Evolutionary conservation across 1,140 invertebrate species (phyloP).

Genomic region (Drosophila aff.): DNA sequence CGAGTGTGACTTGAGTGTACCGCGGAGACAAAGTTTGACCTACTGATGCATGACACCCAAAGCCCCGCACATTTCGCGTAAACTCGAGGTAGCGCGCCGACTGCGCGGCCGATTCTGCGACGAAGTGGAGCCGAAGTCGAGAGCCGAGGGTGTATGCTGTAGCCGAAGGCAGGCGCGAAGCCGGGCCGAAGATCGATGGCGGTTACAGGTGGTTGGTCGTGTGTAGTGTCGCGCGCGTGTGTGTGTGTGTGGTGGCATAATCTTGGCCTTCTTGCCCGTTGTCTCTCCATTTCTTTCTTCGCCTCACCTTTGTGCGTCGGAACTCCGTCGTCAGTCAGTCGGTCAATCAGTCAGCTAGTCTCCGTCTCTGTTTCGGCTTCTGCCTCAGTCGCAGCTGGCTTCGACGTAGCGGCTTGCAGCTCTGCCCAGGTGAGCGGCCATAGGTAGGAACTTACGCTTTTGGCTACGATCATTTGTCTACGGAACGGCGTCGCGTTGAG

Average conservation of each 20-base stretch:
- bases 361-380: constrained; percentile 8
- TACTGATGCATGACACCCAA: constrained; percentile 44
- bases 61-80: constrained; percentile 39
- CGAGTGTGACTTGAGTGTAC: constrained; percentile 9
- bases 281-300: constrained; percentile 61
- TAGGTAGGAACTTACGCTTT: constrained; percentile 78
- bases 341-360: constrained; percentile 70
- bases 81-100: constrained; percentile 24
- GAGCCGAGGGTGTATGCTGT: constrained; percentile 10
- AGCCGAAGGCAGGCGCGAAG: constrained; percentile 18
- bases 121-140: constrained; percentile 14
- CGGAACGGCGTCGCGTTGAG: constrained; percentile 77
- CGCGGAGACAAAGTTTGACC: constrained; percentile 23
- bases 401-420: constrained; percentile 10
- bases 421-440: constrained; percentile 51
- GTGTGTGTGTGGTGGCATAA: constrained; percentile 65
- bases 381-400: constrained; percentile 28
- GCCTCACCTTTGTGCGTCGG: constrained; percentile 61
- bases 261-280: constrained; percentile 76
- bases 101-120: constrained; percentile 50
- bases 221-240: background rate
- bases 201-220: constrained; percentile 55
- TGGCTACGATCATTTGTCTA: constrained; percentile 84
- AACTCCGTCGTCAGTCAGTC: constrained; percentile 57
- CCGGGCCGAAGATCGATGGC: constrained; percentile 17